Percentiles rank a stretch among this genome's conserved stretches.
Conservation (phyloP, 2,797 vertebrate species). For the Cebuella pygmaea region DNA sequence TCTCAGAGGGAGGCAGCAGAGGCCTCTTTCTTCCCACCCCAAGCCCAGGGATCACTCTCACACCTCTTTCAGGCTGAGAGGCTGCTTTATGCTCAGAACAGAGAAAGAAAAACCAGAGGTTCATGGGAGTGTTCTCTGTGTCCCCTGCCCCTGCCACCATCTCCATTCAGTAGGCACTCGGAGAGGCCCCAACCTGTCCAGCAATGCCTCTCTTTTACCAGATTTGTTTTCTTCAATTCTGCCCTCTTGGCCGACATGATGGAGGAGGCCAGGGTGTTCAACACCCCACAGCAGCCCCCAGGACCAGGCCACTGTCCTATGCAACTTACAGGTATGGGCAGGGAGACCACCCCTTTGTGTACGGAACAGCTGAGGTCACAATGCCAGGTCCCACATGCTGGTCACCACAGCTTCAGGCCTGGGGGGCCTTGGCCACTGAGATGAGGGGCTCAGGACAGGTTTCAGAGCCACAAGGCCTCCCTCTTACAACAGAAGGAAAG, state of each 20-base stretch:
- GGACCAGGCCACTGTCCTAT: conserved; percentile 43
- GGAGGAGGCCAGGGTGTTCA: conserved; percentile 58
- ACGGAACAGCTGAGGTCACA: conserved; percentile 74
- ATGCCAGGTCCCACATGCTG: not conserved
- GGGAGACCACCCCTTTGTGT: not conserved
- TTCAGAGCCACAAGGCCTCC: not conserved
- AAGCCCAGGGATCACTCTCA: not conserved
- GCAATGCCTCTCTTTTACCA: conserved; percentile 37
- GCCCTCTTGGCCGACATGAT: conserved; percentile 68
- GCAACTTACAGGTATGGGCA: conserved; percentile 1
- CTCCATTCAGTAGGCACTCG: not conserved
- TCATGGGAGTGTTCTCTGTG: rapidly evolving
- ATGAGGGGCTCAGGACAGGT: not conserved
- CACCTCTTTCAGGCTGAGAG: not conserved
- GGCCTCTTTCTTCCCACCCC: not conserved
- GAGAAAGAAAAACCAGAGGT: not conserved
- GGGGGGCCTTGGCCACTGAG: not conserved
- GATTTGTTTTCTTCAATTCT: conserved; percentile 64
- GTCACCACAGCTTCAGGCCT: not conserved
- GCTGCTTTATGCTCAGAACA: not conserved
- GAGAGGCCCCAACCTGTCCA: rapidly evolving
- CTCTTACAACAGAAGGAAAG: not conserved
- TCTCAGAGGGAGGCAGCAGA: no score
- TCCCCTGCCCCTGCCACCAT: rapidly evolving
- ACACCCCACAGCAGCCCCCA: conserved; percentile 6